phyloP scores from a whole-genome alignment of 2,888 invertebrate species.

The Eupithecia abbreviata region DNA sequence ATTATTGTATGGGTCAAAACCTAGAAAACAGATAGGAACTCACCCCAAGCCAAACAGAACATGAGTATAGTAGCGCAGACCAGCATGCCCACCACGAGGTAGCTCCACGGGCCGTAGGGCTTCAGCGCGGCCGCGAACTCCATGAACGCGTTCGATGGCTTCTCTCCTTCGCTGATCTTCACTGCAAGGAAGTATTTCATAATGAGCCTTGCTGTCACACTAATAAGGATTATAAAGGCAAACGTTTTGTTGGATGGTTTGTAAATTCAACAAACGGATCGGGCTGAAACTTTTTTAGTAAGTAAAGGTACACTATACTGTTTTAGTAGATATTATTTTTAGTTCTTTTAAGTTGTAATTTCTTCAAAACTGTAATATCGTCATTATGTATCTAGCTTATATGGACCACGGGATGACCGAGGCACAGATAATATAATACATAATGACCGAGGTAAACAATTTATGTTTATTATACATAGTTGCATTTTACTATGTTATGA shows the following conservation, averaged over 20 bases:
- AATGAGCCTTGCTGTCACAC: not conserved
- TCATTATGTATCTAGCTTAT: too few relatives aligned
- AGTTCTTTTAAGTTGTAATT: too few relatives aligned
- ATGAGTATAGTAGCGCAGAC: conserved; percentile 87
- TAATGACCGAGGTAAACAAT: too few relatives aligned
- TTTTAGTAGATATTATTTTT: too few relatives aligned
- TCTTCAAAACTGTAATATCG: too few relatives aligned
- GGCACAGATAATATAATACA: too few relatives aligned
- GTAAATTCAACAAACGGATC: not conserved
- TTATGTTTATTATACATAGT: too few relatives aligned
- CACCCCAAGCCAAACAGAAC: conserved; percentile 88
- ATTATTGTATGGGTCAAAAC: too few relatives aligned
- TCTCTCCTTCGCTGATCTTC: conserved; percentile 76
- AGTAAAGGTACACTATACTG: too few relatives aligned
- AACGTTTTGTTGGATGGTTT: not conserved
- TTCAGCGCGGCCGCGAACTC: conserved; percentile 85
- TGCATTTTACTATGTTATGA: too few relatives aligned
- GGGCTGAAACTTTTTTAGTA: not conserved
- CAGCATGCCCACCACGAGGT: conserved; percentile 88
- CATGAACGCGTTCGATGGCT: conserved; percentile 75
- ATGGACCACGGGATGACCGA: too few relatives aligned
- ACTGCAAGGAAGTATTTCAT: conserved; percentile 61
- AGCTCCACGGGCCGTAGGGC: conserved; percentile 90
- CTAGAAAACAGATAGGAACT: conserved; percentile 43
- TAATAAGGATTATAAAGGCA: not conserved